Base-by-base conservation (phyloP, 2,113 vertebrate species). In the Rallus limicola region DNA sequence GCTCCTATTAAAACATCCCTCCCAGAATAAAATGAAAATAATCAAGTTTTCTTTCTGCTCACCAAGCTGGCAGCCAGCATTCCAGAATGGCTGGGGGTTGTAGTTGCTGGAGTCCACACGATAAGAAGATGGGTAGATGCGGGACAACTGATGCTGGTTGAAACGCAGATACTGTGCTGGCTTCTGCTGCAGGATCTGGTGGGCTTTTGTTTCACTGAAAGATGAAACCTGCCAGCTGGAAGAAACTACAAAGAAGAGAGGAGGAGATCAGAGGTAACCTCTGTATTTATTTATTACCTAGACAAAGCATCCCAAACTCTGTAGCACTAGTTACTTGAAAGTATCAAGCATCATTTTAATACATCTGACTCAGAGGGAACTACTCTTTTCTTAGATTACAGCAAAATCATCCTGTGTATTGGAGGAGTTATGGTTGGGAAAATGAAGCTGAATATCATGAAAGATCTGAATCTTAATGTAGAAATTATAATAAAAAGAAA, bases 11-110 rank as follows among this genome's bases (percentile, higher is more conserved):
- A 78, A 88, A 74, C 9, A 21, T 4, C 24, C 46, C 40, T 81
- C 29, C 38, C 46, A 10, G 55, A 82, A 72, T 0, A 63, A 40
- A 50, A 11, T 2, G 14, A 46, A 64, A 68, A 3, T 0, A 8
- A 31, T 0, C 3, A 28, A 5, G 11, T 23, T 34, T 50, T 52
- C 40, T 36, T 53, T 17, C 42, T 69, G 63, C 98, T 77, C 98
- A 99, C 99, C 99, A 21, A 99, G 98, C 40, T 99, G 99, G 97
- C 99, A 99, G 93, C 99, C 99, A 1, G 98, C 97, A 3, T 98
- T 99, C 99, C 99, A 99, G 98, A 99, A 99, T 12, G 99, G 99
- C 97, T 99, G 99, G 0, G 99, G 99, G 95, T 99, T 99, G 98
- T 98, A 99, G 98, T 99, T 99, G 98, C 99, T 99, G 25, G 99